phyloP scores from a whole-genome alignment of 2,797 vertebrate species.

The Gymnopithys bicolor region DNA sequence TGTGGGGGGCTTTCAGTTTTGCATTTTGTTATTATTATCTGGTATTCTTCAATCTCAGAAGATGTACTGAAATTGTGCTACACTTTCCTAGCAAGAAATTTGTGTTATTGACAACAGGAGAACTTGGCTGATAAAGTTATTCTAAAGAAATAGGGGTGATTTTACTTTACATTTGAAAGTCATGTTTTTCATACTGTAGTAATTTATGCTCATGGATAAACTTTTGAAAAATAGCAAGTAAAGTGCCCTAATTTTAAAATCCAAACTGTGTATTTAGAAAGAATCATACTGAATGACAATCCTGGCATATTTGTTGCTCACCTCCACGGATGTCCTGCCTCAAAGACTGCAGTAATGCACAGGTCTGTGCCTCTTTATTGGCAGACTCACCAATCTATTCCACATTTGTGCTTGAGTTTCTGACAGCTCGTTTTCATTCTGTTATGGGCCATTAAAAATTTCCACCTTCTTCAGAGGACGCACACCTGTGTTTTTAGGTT shows the following conservation, averaged over 20 bases:
- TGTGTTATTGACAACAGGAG: neutral
- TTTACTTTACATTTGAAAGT: neutral
- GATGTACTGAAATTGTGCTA: neutral
- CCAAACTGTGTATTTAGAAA: neutral
- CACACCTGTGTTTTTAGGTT: neutral
- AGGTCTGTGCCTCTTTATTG: neutral
- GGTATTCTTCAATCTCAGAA: neutral
- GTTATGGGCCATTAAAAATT: neutral
- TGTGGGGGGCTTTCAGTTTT: neutral
- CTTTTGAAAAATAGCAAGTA: neutral
- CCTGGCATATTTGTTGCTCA: neutral
- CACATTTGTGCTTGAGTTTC: conserved; percentile 40
- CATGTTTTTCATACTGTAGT: neutral
- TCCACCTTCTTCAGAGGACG: neutral
- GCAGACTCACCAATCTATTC: neutral
- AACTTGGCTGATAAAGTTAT: neutral
- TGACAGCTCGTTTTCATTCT: conserved; percentile 27
- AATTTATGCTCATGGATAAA: neutral
- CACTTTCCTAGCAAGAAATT: neutral
- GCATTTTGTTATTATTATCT: neutral
- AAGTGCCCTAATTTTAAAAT: neutral
- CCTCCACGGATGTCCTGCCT: neutral
- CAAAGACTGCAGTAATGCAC: neutral
- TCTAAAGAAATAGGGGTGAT: neutral
- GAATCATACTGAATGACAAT: neutral